These are phyloP conservation scores for Mesocricetus auratus DNA, from an alignment of 2,113 vertebrate genomes.

Conservation along the genomic window DNA sequence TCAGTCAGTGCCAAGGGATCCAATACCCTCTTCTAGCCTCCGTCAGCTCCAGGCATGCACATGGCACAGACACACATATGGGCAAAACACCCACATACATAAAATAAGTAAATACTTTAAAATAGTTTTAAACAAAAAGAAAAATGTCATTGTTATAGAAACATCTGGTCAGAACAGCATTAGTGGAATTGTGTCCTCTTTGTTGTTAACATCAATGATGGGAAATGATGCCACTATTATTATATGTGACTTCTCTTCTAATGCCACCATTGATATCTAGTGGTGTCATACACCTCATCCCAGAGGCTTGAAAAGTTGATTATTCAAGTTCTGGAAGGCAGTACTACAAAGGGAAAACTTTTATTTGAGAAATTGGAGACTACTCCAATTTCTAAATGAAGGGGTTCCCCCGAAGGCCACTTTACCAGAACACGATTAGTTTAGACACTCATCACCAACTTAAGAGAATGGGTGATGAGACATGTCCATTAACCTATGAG, in stretches of 20 bases:
- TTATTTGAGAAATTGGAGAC: neutral
- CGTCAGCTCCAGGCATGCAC: neutral
- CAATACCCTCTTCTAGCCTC: neutral
- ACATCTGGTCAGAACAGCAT: neutral
- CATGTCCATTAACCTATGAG: neutral
- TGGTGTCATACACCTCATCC: too few species aligned
- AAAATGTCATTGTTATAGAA: neutral
- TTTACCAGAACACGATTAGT: neutral
- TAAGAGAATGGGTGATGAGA: neutral
- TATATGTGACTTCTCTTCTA: neutral
- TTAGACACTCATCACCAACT: neutral
- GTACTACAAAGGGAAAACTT: neutral
- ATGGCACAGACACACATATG: neutral
- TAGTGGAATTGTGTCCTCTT: neutral
- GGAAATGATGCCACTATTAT: too few species aligned
- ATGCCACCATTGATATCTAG: rapidly evolving
- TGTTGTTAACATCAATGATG: neutral
- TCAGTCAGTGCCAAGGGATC: neutral
- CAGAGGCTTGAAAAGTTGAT: neutral
- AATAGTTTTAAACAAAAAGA: neutral
- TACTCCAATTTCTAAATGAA: neutral
- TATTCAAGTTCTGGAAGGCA: neutral
- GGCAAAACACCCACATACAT: neutral
- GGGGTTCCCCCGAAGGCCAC: neutral
- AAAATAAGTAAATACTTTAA: neutral